A percentile compares a stretch with the other conserved stretches of the same genome.
Conservation (phyloP, 2,888 invertebrate genomes). For the Lissonota sp. region DNA sequence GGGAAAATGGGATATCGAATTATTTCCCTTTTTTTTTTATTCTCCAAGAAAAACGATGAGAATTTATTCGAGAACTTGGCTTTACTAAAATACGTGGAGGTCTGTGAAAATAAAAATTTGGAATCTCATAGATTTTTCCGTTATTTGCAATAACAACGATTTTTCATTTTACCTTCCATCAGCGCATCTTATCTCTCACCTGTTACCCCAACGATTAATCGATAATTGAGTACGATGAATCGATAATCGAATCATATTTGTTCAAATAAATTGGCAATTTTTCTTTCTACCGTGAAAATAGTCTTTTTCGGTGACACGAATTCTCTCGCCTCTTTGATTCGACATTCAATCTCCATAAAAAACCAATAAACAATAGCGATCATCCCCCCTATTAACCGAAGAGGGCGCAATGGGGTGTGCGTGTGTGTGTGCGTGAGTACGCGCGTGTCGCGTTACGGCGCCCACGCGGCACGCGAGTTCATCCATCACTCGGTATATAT, state of each 20-base stretch:
- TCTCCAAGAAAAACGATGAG: neutral
- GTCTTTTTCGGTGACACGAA: slow-evolving; percentile 65
- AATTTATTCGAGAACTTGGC: too few relatives aligned
- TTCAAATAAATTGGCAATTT: neutral
- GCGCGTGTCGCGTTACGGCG: slow-evolving; percentile 75
- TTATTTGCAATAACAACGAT: too few relatives aligned
- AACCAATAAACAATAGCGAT: slow-evolving; percentile 78
- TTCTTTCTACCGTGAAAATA: slow-evolving; percentile 2
- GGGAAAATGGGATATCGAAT: slow-evolving; percentile 70
- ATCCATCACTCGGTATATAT: slow-evolving; percentile 61
- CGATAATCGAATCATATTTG: neutral
- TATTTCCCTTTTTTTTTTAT: neutral
- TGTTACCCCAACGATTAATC: too few relatives aligned
- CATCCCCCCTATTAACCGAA: slow-evolving; percentile 64
- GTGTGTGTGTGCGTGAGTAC: neutral
- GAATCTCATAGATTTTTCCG: too few relatives aligned
- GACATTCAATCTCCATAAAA: slow-evolving; percentile 77
- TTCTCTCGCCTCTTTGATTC: slow-evolving; percentile 65
- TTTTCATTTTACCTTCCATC: too few relatives aligned
- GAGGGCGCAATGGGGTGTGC: slow-evolving; percentile 30
- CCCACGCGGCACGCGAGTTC: slow-evolving; percentile 72
- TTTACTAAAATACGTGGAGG: too few relatives aligned
- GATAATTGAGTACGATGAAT: slow-evolving; percentile 1
- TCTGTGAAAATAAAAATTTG: too few relatives aligned
- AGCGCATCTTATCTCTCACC: too few relatives aligned